phyloP scores from a whole-genome alignment of 1,140 invertebrate genomes.

The Nymphalis io region DNA sequence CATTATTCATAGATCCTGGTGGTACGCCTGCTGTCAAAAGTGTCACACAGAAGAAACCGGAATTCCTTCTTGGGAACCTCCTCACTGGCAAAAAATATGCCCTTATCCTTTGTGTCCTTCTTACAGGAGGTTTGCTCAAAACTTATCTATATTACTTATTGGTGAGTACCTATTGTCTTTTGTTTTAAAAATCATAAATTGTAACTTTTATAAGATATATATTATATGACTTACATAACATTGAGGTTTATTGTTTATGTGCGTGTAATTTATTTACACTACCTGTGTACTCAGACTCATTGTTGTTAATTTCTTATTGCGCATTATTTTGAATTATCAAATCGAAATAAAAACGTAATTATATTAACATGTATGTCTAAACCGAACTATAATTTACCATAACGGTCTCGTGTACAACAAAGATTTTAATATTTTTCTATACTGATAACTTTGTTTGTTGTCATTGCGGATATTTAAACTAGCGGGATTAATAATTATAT shows the following conservation, averaged over 20 bases:
- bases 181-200: too few relatives aligned
- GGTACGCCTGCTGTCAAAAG: constrained; percentile 86
- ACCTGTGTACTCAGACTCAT: too few relatives aligned
- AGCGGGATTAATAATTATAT: too few relatives aligned
- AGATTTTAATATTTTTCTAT: neutral
- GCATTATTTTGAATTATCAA: neutral
- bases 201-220: too few relatives aligned
- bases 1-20: constrained; percentile 83
- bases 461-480: too few relatives aligned
- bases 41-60: constrained; percentile 85
- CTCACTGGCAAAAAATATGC: constrained; percentile 87
- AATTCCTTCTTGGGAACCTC: constrained; percentile 88
- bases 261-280: too few relatives aligned
- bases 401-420: neutral
- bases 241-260: too few relatives aligned
- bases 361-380: neutral
- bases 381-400: neutral
- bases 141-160: constrained; percentile 85
- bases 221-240: too few relatives aligned
- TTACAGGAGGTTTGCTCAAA: constrained; percentile 88
- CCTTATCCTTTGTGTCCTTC: constrained; percentile 91
- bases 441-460: neutral
- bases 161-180: constrained; percentile 68
- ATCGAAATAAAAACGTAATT: neutral
- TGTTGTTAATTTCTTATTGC: neutral